These are phyloP conservation scores for Rhynchomys soricoides DNA, from an alignment of 2,113 vertebrate species.

Conservation along the genomic window DNA sequence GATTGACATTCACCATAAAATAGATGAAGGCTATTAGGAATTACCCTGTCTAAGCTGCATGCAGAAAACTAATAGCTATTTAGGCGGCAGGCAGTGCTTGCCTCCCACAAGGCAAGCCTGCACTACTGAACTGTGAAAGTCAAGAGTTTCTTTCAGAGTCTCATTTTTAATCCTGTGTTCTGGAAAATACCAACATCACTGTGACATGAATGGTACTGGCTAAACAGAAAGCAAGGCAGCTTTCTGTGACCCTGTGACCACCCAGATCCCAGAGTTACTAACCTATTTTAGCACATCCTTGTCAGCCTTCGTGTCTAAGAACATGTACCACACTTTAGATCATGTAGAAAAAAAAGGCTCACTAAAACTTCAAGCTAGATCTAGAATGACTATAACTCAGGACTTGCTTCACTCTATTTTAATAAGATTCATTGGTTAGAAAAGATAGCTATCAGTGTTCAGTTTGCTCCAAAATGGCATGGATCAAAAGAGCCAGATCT, in stretches of 20 bases:
- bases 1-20: slow-evolving; percentile 40
- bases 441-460: slow-evolving; percentile 46
- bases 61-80: slow-evolving; percentile 65
- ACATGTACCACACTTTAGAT: not conserved
- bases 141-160: not conserved
- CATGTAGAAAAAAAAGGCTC: slow-evolving; percentile 25
- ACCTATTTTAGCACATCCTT: not conserved
- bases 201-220: not conserved
- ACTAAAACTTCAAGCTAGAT: slow-evolving; percentile 45
- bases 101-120: not conserved
- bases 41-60: slow-evolving; percentile 50
- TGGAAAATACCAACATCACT: not conserved
- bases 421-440: slow-evolving; percentile 40
- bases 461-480: slow-evolving; percentile 12
- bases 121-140: slow-evolving; percentile 61
- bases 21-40: slow-evolving; percentile 31
- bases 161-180: slow-evolving; percentile 55
- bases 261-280: not conserved
- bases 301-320: not conserved
- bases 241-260: slow-evolving; percentile 35
- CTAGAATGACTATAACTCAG: not conserved
- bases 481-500: slow-evolving; percentile 46
- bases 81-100: slow-evolving; percentile 11
- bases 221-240: not conserved
- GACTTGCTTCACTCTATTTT: slow-evolving; percentile 10